Conservation (phyloP, 2,888 invertebrate genomes). For the Rotaria socialis region DNA sequence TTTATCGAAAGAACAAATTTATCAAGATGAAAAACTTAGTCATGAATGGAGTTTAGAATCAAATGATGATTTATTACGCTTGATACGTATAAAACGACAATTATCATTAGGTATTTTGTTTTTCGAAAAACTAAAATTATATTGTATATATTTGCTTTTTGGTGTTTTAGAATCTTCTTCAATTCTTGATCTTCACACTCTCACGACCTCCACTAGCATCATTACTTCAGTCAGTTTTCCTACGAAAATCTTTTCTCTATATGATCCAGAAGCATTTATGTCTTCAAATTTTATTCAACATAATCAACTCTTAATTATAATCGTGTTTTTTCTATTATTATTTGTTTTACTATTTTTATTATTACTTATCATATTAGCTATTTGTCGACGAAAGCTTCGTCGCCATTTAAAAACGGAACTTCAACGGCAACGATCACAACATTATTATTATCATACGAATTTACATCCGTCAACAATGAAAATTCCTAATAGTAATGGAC, state of each 20-base stretch:
- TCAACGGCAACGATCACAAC: neutral
- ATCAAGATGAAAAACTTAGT: neutral
- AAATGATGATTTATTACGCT: neutral
- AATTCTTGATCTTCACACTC: neutral
- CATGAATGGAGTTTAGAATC: neutral
- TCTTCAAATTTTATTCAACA: neutral
- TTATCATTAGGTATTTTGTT: neutral
- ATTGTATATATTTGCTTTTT: no score
- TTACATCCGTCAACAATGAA: neutral
- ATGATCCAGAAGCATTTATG: neutral
- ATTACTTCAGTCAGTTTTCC: no score
- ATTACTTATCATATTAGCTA: neutral
- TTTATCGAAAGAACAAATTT: neutral
- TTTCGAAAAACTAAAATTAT: no score
- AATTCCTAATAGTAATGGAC: neutral
- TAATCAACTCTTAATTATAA: neutral
- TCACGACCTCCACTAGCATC: neutral
- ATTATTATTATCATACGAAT: neutral
- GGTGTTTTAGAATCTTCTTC: no score
- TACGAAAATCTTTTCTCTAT: neutral
- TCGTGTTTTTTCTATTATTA: neutral
- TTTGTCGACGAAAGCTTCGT: conserved; percentile 7
- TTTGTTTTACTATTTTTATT: neutral
- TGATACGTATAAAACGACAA: neutral
- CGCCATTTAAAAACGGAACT: conserved; percentile 6